Base-by-base conservation (phyloP, 2,113 vertebrate genomes). In the Sterrhoptilus dennistouni region DNA sequence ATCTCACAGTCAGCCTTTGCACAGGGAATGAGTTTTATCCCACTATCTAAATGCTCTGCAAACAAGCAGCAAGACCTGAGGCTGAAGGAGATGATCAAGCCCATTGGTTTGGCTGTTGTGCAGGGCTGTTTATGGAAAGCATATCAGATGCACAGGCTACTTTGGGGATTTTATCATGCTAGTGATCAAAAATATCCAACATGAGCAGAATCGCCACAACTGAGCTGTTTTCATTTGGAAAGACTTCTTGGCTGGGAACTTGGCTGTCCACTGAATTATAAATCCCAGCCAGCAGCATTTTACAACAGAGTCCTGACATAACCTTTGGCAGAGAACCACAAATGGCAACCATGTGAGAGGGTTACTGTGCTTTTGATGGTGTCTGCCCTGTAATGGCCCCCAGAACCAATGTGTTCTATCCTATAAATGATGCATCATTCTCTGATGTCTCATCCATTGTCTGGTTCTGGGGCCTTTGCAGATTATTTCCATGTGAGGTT, bases 291-390 rank as follows among this genome's bases (percentile, higher is more conserved):
- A 2, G 72, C 52, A 83, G 36, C 49, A 22, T 82, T 94, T 91
- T 87, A 33, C 68, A 61, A 38, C 5, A 19, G 49, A 94, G 35
- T 87, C 93, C 94, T 90, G 60, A 68, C 56, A 31, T 15, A 78
- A 94, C 80, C 87, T 94, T 81, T 87, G 70, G 57, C 57, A 65
- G 52, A 64, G 56, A 75, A 35, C 17, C 72, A 60, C 94, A 95
- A 87, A 84, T 91, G 77, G 77, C 80, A 79, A 20, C 83, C 80
- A 38, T 79, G 61, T 84, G 89, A 87, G 87, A 78, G 89, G 74
- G 83, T 72, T 64, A 69, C 91, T 91, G 81, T 74, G 83, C 80
- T 87, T 94, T 87, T 70, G 33, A 29, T 81, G 83, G 75, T 22
- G 9, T 89, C 71, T 95, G 94, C 64, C 49, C 56, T 71, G 60